Percentiles rank a stretch among this genome's conserved stretches.
phyloP scores from a whole-genome alignment of 2,888 invertebrate genomes.

The Cremastinae sp. region DNA sequence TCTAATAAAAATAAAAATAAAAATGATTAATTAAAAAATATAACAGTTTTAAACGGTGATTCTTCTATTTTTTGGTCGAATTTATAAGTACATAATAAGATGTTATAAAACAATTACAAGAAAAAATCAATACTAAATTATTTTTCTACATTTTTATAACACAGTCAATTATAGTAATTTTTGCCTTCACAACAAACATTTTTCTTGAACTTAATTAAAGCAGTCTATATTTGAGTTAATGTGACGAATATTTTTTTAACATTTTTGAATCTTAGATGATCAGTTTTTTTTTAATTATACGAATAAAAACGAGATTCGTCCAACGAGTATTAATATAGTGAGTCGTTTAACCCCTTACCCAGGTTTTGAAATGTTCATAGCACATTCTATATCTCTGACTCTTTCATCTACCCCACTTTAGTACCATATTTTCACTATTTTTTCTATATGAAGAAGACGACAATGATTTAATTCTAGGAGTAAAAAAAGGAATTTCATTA shows the following conservation, averaged over 20 bases:
- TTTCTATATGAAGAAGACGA: neutral
- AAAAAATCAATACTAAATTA: too few species aligned
- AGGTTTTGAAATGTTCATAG: constrained; percentile 43
- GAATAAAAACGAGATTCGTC: neutral
- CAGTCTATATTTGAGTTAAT: too few species aligned
- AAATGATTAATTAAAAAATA: too few species aligned
- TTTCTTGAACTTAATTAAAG: too few species aligned
- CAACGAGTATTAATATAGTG: constrained; percentile 7
- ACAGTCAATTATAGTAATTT: too few species aligned
- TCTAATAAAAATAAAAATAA: too few species aligned
- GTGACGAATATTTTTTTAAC: neutral
- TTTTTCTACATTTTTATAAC: too few species aligned
- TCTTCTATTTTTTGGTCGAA: too few species aligned
- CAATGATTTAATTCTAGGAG: neutral
- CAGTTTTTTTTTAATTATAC: constrained; percentile 17
- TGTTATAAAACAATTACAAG: too few species aligned
- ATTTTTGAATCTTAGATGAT: neutral
- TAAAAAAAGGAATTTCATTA: neutral
- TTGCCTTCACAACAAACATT: too few species aligned
- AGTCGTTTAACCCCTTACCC: constrained; percentile 19
- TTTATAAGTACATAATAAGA: too few species aligned
- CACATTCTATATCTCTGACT: neutral
- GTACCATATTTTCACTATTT: neutral
- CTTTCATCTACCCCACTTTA: neutral
- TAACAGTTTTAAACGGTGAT: too few species aligned